phyloP scores from a whole-genome alignment of 2,888 invertebrate genomes.

The Amphimallon solstitiale region DNA sequence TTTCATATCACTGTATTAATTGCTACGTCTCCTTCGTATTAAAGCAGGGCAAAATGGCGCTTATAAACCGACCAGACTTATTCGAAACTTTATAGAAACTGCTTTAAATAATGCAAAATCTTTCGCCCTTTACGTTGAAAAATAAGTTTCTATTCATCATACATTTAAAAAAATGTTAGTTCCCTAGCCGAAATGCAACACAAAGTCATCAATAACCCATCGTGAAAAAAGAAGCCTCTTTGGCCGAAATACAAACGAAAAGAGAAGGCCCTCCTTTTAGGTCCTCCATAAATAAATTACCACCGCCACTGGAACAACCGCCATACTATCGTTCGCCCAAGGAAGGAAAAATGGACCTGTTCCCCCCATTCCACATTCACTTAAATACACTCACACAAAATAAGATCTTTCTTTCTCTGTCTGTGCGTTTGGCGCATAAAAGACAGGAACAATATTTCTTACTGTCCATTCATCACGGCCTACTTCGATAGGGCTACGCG shows the following conservation, averaged over 20 bases:
- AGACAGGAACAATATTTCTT: conserved; percentile 50
- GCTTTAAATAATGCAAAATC: not conserved
- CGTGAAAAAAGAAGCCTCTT: conserved; percentile 7
- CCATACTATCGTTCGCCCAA: conserved; percentile 4
- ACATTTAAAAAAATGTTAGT: conserved; percentile 3
- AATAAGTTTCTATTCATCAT: conserved; percentile 13
- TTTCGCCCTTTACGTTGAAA: not conserved
- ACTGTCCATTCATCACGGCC: conserved; percentile 49
- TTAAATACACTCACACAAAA: conserved; percentile 35
- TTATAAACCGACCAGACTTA: too few species aligned
- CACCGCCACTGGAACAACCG: conserved; percentile 11
- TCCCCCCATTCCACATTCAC: not conserved
- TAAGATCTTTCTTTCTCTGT: conserved; percentile 16
- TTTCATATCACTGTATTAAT: too few species aligned
- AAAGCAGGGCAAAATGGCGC: too few species aligned
- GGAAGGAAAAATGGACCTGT: not conserved
- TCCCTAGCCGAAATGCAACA: not conserved
- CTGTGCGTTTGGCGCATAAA: conserved; percentile 35
- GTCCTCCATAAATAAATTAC: conserved; percentile 23
- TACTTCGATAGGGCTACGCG: conserved; percentile 45
- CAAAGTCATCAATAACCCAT: conserved; percentile 19
- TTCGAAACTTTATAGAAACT: too few species aligned
- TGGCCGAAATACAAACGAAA: conserved; percentile 16
- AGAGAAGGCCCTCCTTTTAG: conserved; percentile 1
- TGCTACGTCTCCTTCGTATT: too few species aligned